A percentile compares a stretch with the other conserved stretches of the same genome.
Evolutionary conservation across 64 coral and sea anemone species (phyloP).

Genomic region (Actinia equina): DNA sequence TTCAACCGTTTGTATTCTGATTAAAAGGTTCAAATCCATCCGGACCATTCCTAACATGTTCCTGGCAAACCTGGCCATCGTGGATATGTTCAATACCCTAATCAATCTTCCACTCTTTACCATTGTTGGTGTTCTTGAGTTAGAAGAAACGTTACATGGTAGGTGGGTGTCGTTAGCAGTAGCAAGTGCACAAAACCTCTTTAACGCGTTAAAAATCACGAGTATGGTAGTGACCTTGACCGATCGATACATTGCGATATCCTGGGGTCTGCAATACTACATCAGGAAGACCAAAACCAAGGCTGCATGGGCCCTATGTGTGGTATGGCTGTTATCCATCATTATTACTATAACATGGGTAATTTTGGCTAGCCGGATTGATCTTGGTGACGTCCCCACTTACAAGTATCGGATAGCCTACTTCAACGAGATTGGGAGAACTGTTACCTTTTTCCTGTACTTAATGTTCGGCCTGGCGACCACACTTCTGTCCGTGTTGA

Average conservation of each 20-base stretch:
- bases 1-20: background rate
- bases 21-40: constrained; percentile 26
- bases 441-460: background rate
- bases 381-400: background rate
- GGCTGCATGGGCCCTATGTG: background rate
- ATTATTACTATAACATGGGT: background rate
- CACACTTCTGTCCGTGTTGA: background rate
- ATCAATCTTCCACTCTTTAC: constrained; percentile 1
- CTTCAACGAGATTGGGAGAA: background rate
- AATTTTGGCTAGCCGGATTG: background rate
- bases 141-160: background rate
- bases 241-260: background rate
- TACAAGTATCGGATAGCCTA: background rate
- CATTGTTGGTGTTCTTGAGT: constrained; percentile 1
- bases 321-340: background rate
- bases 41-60: constrained; percentile 34
- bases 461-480: background rate
- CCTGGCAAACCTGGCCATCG: background rate
- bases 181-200: background rate
- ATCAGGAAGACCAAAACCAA: constrained; percentile 18
- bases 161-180: background rate
- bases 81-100: constrained; percentile 3
- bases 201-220: background rate
- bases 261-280: constrained; percentile 12
- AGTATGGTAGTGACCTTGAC: constrained; percentile 7